Conservation (phyloP, 2,113 vertebrate genomes). For the Petaurus breviceps region DNA sequence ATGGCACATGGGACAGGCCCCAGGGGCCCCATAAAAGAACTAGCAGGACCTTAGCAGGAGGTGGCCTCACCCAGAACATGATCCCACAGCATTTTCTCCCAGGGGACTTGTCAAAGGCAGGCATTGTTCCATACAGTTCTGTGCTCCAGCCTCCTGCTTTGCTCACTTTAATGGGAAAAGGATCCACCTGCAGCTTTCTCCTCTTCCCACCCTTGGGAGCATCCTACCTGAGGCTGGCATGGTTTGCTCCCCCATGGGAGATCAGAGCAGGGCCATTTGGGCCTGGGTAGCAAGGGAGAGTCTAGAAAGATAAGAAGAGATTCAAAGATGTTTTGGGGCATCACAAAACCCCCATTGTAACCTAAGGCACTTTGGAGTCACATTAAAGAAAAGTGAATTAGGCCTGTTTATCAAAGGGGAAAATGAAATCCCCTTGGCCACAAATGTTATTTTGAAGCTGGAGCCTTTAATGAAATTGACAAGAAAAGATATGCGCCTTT, state of each 20-base stretch:
- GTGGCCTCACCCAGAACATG: background rate
- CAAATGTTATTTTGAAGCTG: conserved; percentile 76
- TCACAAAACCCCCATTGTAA: conserved; percentile 80
- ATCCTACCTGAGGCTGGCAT: conserved; percentile 37
- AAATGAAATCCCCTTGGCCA: conserved; percentile 79
- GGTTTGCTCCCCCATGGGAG: conserved; percentile 62
- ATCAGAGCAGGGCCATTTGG: conserved; percentile 3
- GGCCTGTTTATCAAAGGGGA: conserved; percentile 80
- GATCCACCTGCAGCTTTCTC: conserved; percentile 48
- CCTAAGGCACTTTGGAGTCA: conserved; percentile 78
- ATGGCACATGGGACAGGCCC: background rate
- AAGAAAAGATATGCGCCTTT: conserved; percentile 76
- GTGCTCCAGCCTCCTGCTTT: conserved; percentile 5
- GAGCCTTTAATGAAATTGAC: conserved; percentile 84
- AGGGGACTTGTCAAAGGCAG: background rate
- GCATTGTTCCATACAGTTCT: background rate
- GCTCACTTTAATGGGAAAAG: conserved; percentile 36
- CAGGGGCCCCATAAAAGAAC: background rate
- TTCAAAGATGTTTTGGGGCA: conserved; percentile 76
- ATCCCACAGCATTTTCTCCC: background rate
- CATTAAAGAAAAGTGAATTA: conserved; percentile 80
- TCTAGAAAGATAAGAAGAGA: conserved; percentile 74
- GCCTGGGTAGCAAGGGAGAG: conserved; percentile 63
- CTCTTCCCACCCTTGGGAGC: conserved; percentile 27
- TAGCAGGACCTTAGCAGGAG: background rate